These are phyloP conservation scores for Hemiscyllium ocellatum DNA, from an alignment of 2,113 vertebrate genomes.

Conservation along the genomic window DNA sequence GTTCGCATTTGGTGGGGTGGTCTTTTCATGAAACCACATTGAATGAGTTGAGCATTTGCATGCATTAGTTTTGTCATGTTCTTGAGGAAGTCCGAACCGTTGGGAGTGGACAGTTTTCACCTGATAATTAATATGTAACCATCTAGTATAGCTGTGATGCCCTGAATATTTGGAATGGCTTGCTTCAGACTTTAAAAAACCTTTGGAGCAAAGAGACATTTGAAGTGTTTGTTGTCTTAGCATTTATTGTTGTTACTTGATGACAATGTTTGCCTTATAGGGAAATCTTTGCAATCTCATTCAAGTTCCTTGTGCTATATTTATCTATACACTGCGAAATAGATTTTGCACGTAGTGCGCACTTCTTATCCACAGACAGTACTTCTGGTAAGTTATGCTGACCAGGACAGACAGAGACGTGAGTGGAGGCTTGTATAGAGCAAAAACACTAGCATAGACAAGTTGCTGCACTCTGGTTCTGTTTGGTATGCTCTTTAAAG, in stretches of 20 bases:
- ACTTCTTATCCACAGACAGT: not conserved
- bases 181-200: not conserved
- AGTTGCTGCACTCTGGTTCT: not conserved
- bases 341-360: not conserved
- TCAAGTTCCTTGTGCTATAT: not conserved
- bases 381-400: not conserved
- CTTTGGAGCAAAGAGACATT: not conserved
- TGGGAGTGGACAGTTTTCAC: not conserved
- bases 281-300: not conserved
- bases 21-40: not conserved
- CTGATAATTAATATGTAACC: not conserved
- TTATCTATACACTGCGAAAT: not conserved
- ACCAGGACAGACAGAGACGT: not conserved
- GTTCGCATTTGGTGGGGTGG: not conserved
- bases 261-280: not conserved
- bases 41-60: not conserved
- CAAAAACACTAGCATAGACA: not conserved
- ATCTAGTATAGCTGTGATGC: not conserved
- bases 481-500: not conserved
- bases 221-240: not conserved
- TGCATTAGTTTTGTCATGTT: not conserved
- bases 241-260: not conserved
- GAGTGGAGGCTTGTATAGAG: not conserved
- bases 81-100: not conserved
- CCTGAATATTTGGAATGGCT: not conserved